These are phyloP conservation scores for Lottia scabra DNA, from an alignment of 2,888 invertebrate genomes.

Conservation along the genomic window DNA sequence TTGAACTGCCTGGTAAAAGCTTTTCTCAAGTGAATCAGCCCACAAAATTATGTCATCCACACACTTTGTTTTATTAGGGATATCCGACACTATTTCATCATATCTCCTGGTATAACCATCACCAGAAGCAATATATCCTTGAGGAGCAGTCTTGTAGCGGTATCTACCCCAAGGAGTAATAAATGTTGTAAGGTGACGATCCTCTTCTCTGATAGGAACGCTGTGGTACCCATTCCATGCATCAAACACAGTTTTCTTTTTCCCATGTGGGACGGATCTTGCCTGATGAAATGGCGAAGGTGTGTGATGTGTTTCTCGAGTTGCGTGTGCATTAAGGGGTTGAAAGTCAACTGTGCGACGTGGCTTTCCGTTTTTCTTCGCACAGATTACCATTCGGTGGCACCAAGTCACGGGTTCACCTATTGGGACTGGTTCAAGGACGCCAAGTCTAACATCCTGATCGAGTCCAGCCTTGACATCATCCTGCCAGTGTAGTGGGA, in stretches of 20 bases:
- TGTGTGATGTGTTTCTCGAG: constrained; percentile 39
- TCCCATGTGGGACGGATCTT: constrained; percentile 36
- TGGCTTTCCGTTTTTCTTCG: constrained; percentile 37
- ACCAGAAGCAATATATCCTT: constrained; percentile 18
- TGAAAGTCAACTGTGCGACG: constrained; percentile 47
- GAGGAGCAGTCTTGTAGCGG: constrained; percentile 26
- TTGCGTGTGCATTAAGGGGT: constrained; percentile 37
- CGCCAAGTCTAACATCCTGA: constrained; percentile 41
- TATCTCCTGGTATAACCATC: constrained; percentile 43
- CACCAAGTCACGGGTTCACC: constrained; percentile 47
- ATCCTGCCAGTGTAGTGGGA: constrained; percentile 49
- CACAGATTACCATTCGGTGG: constrained; percentile 37
- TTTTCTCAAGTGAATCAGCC: constrained; percentile 31
- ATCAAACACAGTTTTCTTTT: constrained; percentile 29
- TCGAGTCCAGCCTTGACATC: constrained; percentile 45
- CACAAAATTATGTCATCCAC: constrained; percentile 33
- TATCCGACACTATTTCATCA: constrained; percentile 45
- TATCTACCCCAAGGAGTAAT: constrained; percentile 41
- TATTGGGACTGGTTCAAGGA: constrained; percentile 37
- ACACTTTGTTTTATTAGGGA: constrained; percentile 34
- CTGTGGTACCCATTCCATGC: constrained; percentile 14
- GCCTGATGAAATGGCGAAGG: constrained; percentile 43
- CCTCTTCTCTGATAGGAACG: constrained; percentile 32
- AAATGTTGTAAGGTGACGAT: constrained; percentile 32
- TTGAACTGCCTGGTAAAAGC: constrained; percentile 35